Percentiles rank a stretch among this genome's conserved stretches.
Evolutionary conservation across 2,797 vertebrate genomes (phyloP).

Genomic region (Gallirallus australis): DNA sequence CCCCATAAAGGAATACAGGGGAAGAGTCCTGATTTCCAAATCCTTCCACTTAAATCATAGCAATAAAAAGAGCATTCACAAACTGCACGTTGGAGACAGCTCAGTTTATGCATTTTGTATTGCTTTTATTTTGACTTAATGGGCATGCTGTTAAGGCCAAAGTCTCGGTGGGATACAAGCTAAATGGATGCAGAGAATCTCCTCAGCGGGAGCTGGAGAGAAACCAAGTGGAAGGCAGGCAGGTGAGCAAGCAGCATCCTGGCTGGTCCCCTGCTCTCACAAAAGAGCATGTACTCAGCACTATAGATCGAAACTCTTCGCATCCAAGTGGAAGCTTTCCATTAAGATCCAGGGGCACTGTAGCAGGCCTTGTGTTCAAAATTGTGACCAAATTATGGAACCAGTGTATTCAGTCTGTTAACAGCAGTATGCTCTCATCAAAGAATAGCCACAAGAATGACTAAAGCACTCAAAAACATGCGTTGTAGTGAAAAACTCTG

Average conservation of each 20-base stretch:
- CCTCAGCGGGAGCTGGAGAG: background rate
- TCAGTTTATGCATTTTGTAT: background rate
- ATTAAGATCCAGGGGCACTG: background rate
- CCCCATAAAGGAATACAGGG: background rate
- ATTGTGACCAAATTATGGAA: background rate
- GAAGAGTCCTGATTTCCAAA: background rate
- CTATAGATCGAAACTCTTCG: fast-evolving
- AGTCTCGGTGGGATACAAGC: background rate
- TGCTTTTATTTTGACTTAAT: slow-evolving; percentile 29
- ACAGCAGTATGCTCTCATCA: background rate
- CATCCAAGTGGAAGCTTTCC: background rate
- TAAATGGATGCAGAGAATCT: background rate
- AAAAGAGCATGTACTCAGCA: background rate
- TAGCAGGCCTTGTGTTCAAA: background rate
- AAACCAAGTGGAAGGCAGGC: background rate
- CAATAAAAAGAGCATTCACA: background rate
- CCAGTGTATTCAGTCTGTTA: background rate
- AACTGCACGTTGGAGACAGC: background rate
- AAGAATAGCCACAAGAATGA: background rate
- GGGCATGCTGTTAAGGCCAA: background rate
- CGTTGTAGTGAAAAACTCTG: background rate
- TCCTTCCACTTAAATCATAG: background rate
- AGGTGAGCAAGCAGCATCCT: background rate
- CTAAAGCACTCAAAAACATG: background rate
- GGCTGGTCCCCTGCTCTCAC: background rate